Conservation (phyloP, 2,888 invertebrate species). For the Anthrax anthrax region DNA sequence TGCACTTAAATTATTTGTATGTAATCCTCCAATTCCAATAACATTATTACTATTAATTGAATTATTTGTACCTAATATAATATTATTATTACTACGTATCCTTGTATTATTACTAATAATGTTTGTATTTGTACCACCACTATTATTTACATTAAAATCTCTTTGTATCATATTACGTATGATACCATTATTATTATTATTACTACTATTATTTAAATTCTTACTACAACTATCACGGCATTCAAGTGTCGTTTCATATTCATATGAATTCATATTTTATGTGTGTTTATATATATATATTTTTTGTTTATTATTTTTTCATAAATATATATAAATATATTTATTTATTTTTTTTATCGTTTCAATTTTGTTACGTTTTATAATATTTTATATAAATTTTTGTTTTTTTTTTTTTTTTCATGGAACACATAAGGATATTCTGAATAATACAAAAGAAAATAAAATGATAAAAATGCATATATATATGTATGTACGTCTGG, state of each 20-base stretch:
- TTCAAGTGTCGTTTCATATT: slow-evolving; percentile 35
- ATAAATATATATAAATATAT: too few relatives aligned
- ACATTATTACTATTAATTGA: not conserved
- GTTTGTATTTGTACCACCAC: not conserved
- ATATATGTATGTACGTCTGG: too few relatives aligned
- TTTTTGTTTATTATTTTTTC: too few relatives aligned
- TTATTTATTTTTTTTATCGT: too few relatives aligned
- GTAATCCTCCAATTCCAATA: not conserved
- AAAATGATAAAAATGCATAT: too few relatives aligned
- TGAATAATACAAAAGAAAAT: too few relatives aligned
- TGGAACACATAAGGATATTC: too few relatives aligned
- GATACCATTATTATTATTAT: slow-evolving; percentile 18
- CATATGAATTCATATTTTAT: slow-evolving; percentile 32
- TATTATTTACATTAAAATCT: not conserved
- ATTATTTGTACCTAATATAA: not conserved
- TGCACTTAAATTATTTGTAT: not conserved
- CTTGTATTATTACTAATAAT: not conserved
- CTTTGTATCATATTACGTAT: slow-evolving; percentile 17
- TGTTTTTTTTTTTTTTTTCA: too few relatives aligned
- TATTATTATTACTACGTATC: not conserved
- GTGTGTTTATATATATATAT: too few relatives aligned
- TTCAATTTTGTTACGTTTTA: too few relatives aligned
- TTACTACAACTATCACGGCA: slow-evolving; percentile 23
- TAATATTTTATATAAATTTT: too few relatives aligned
- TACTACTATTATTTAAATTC: too few relatives aligned